Percentiles rank a stretch among this genome's conserved stretches.
Conservation (phyloP, 2,113 vertebrate genomes). For the Clarias magur region DNA sequence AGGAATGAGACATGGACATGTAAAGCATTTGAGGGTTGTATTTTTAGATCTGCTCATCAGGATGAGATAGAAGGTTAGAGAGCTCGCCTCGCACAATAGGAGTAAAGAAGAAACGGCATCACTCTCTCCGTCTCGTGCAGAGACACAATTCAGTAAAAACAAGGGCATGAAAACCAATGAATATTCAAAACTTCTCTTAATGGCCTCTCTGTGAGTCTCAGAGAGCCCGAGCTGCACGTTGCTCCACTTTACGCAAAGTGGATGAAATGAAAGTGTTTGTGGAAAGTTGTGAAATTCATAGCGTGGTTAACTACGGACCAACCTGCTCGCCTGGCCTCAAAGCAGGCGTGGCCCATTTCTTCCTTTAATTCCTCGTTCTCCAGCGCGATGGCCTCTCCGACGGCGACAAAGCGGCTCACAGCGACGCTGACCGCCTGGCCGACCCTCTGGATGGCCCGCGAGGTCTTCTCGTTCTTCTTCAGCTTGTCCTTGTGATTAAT, state of each 20-base stretch:
- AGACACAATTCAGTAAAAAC: constrained; percentile 8
- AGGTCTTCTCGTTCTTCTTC: constrained; percentile 93
- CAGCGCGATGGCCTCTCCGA: constrained; percentile 92
- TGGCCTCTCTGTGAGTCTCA: not conserved
- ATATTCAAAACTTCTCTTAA: constrained; percentile 26
- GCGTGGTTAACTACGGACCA: constrained; percentile 33
- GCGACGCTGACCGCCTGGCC: constrained; percentile 92
- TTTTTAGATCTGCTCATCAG: constrained; percentile 52
- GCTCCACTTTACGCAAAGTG: constrained; percentile 9
- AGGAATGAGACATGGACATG: constrained; percentile 21
- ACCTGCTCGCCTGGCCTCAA: constrained; percentile 93
- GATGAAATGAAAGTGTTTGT: not conserved
- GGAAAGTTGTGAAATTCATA: not conserved
- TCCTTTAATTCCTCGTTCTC: constrained; percentile 95
- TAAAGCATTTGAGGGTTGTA: constrained; percentile 27
- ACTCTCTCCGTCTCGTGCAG: not conserved
- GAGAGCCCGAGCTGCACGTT: not conserved
- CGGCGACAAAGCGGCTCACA: constrained; percentile 91
- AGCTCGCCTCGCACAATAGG: constrained; percentile 20
- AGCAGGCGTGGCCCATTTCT: constrained; percentile 93
- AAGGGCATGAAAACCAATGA: not conserved
- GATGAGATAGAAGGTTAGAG: constrained; percentile 34
- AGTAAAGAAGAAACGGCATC: not conserved
- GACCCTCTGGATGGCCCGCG: constrained; percentile 89
- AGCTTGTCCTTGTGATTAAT: constrained; percentile 98